Evolutionary conservation across 2,888 invertebrate genomes (phyloP).

Genomic region (Liodrosophila aerea): DNA sequence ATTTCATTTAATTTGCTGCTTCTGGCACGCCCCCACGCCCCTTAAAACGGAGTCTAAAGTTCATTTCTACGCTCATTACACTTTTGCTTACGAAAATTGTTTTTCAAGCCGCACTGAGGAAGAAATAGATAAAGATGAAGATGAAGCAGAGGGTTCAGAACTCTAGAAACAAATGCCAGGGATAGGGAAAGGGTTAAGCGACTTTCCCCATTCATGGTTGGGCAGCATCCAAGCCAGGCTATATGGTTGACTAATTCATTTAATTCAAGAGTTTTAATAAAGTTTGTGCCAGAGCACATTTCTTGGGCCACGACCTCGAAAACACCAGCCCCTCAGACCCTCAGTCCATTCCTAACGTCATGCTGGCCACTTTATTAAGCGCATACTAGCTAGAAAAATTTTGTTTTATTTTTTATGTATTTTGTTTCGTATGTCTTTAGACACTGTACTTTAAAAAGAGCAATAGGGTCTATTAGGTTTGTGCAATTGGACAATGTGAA

Average conservation of each 20-base stretch:
- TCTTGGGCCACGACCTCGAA: constrained; percentile 42
- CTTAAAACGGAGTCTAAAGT: constrained; percentile 57
- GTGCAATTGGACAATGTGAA: no score
- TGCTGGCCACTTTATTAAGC: constrained; percentile 71
- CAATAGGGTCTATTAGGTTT: no score
- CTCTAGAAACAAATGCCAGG: not conserved
- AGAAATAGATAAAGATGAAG: constrained; percentile 66
- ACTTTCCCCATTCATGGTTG: constrained; percentile 35
- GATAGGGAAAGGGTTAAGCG: constrained; percentile 31
- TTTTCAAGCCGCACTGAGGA: constrained; percentile 73
- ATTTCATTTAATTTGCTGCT: constrained; percentile 71
- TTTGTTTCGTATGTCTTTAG: no score
- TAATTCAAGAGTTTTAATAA: constrained; percentile 77
- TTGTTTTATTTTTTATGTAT: constrained; percentile 37
- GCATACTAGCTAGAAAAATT: constrained; percentile 54
- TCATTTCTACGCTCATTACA: constrained; percentile 78
- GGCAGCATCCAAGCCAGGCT: constrained; percentile 61
- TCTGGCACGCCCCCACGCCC: constrained; percentile 21
- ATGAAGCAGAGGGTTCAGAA: constrained; percentile 26
- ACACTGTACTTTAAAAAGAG: no score
- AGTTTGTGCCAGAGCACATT: constrained; percentile 71
- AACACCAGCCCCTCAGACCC: constrained; percentile 1
- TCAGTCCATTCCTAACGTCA: constrained; percentile 1
- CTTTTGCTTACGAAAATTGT: constrained; percentile 78
- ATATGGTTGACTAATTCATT: constrained; percentile 77